Conservation (phyloP, 1,140 invertebrate species). For the Octopus bimaculoides region DNA sequence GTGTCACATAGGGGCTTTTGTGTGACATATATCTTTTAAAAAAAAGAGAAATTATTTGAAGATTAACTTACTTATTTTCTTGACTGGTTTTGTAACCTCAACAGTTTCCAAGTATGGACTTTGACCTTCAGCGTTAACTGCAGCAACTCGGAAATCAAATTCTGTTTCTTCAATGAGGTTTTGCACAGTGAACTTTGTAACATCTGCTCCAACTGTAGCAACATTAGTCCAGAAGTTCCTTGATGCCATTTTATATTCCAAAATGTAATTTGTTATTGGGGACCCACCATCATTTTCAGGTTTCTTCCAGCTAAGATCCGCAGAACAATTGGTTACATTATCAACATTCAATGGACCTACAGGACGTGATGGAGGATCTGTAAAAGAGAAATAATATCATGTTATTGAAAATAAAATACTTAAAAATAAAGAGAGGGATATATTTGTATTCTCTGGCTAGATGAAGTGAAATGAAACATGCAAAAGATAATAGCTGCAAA, state of each 20-base stretch:
- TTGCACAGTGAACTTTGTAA: slow-evolving; percentile 74
- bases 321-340: slow-evolving; percentile 35
- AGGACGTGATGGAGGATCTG: slow-evolving; percentile 33
- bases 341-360: slow-evolving; percentile 31
- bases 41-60: not conserved
- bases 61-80: slow-evolving; percentile 77
- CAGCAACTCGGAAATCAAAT: slow-evolving; percentile 93
- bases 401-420: too few relatives aligned
- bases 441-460: too few relatives aligned
- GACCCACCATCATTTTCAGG: slow-evolving; percentile 89
- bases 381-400: slow-evolving; percentile 66
- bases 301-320: slow-evolving; percentile 69
- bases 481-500: too few relatives aligned
- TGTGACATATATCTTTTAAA: not conserved
- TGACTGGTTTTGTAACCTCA: slow-evolving; percentile 84
- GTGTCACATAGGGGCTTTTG: not conserved
- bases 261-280: slow-evolving; percentile 66
- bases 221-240: slow-evolving; percentile 35
- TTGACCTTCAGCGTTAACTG: slow-evolving; percentile 94
- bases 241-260: slow-evolving; percentile 48
- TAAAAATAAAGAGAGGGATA: too few relatives aligned
- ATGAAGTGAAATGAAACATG: too few relatives aligned
- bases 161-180: slow-evolving; percentile 87
- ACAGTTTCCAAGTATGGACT: slow-evolving; percentile 81
- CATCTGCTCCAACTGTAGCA: slow-evolving; percentile 32